Percentiles rank a stretch among this genome's conserved stretches.
Conservation (phyloP, 2,888 invertebrate genomes). For the Caenorhabditis angaria region DNA sequence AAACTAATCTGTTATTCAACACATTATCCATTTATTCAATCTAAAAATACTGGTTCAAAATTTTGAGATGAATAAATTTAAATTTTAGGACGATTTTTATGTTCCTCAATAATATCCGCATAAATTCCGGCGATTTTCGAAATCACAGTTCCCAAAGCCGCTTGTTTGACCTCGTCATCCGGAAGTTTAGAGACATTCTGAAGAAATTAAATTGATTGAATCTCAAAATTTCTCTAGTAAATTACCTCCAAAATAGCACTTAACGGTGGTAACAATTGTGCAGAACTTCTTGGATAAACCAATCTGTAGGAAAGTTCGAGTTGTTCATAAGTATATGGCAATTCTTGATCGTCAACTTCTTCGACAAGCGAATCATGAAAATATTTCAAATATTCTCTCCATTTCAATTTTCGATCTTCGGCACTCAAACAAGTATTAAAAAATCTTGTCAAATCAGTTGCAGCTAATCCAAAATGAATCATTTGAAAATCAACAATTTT, state of each 20-base stretch:
- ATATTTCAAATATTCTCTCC: constrained; percentile 21
- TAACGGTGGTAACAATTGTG: constrained; percentile 32
- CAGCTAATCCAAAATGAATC: constrained; percentile 41
- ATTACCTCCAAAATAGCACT: constrained; percentile 26
- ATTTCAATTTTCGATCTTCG: constrained; percentile 23
- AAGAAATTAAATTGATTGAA: not conserved
- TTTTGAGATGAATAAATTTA: not conserved
- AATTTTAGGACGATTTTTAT: not conserved
- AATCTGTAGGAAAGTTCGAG: constrained; percentile 23
- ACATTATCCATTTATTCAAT: too few species aligned
- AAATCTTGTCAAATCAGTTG: constrained; percentile 33
- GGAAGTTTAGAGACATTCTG: not conserved
- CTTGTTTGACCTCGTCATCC: not conserved
- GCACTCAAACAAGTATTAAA: constrained; percentile 34
- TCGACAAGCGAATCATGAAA: constrained; percentile 17
- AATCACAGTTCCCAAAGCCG: not conserved
- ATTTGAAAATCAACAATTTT: constrained; percentile 47
- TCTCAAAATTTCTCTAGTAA: not conserved
- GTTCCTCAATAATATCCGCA: constrained; percentile 9
- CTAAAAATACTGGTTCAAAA: too few species aligned
- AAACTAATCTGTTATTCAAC: too few species aligned
- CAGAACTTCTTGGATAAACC: constrained; percentile 36
- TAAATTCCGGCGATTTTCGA: constrained; percentile 13
- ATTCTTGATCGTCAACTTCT: not conserved
- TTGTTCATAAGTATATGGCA: constrained; percentile 34